Evolutionary conservation across 2,113 vertebrate species (phyloP), one percentile per base, ranked within the genome.

Genomic region (Strix uralensis): DNA sequence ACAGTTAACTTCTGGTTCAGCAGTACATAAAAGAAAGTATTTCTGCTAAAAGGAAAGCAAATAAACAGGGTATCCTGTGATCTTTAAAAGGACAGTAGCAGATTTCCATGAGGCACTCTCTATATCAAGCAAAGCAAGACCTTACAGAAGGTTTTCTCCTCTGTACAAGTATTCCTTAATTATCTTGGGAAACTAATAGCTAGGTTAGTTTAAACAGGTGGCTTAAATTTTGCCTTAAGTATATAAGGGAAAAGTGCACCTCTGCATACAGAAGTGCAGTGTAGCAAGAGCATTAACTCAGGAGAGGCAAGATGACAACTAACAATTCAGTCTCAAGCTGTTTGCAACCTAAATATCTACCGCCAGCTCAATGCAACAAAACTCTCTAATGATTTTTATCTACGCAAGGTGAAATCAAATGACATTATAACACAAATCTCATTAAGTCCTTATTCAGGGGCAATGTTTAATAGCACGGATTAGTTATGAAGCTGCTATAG

Each of bases 401-500:
- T 71, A 63, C 2, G 1, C 80, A 63, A 73, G 77, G 80, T 71
- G 73, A 95, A 94, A 81, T 51, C 63, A 92, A 94, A 74, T 44
- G 18, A 59, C 84, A 72, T 62, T 77, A 49, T 32, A 86, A 67
- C 71, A 90, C 63, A 92, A 72, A 61, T 74, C 82, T 86, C 86
- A 75, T 72, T 67, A 88, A 86, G 78, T 52, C 57, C 52, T 88
- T 59, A 57, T 13, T 9, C 67, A 47, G 44, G 34, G 47, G n/a
- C 57, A 40, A 38, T 11, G n/a, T 70, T 92, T 77, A 90, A 70
- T 20, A 88, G 75, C 67, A 66, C 27, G 52, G 32, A 90, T 83
- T 51, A 83, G 55, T 81, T 88, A 84, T 29, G n/a, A 94, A 95
- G 88, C 38, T 34, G 23, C 42, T 81, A n/a, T n/a, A 97, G 80